These are phyloP conservation scores for Drosophila bunnanda DNA, from an alignment of 2,888 invertebrate genomes.

Conservation along the genomic window DNA sequence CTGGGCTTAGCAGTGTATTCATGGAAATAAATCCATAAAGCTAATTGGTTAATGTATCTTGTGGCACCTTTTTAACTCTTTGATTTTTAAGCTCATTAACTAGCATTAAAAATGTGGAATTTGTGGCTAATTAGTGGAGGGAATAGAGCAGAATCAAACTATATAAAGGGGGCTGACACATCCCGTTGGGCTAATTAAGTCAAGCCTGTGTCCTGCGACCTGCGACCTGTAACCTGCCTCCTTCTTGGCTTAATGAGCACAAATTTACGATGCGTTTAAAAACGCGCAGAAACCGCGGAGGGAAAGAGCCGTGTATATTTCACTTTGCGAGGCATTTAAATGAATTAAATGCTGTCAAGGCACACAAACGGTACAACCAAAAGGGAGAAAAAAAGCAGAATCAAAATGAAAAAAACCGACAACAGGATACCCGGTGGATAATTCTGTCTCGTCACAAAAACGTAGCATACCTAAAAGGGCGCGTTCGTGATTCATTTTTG, in stretches of 20 bases:
- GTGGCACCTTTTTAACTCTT: not conserved
- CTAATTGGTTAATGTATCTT: slow-evolving; percentile 1
- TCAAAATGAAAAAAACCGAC: slow-evolving; percentile 3
- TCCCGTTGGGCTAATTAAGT: slow-evolving; percentile 32
- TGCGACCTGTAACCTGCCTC: not conserved
- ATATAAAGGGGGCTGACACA: slow-evolving; percentile 12
- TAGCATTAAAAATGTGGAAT: slow-evolving; percentile 11
- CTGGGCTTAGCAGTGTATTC: not conserved
- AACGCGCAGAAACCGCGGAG: slow-evolving; percentile 39
- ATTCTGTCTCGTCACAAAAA: not conserved
- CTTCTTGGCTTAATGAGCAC: slow-evolving; percentile 49
- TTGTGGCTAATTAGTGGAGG: slow-evolving; percentile 25
- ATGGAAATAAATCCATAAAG: not conserved
- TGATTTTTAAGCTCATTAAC: slow-evolving; percentile 9
- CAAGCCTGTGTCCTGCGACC: slow-evolving; percentile 5
- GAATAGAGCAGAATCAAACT: slow-evolving; percentile 10
- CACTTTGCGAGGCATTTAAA: slow-evolving; percentile 57
- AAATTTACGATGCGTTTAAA: slow-evolving; percentile 46
- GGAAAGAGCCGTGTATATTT: slow-evolving; percentile 26
- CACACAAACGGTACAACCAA: slow-evolving; percentile 10
- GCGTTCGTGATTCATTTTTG: not conserved
- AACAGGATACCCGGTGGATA: not conserved
- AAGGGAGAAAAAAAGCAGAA: not conserved
- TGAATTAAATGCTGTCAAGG: slow-evolving; percentile 58
- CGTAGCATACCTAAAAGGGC: not conserved